Evolutionary conservation across 2,888 invertebrate species (phyloP), one percentile per base, ranked within the genome.

Genomic region (Hermodice carunculata): DNA sequence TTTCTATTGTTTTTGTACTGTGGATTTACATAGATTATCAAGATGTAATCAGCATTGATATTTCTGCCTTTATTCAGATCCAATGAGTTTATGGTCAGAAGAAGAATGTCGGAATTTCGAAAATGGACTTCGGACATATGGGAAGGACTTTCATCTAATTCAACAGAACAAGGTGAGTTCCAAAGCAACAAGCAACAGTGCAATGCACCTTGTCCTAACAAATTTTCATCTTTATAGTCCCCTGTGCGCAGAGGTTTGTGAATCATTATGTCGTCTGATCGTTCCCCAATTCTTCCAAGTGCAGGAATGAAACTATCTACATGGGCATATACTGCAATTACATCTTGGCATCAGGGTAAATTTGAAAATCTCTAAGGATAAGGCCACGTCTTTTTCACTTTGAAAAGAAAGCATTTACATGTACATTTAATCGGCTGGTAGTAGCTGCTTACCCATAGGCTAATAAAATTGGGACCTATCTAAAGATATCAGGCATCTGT

Each of bases 31-130:
- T 14, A 32, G n/a, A 58, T 22, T 17, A 48, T 19, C 4, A 58
- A 92, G 52, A 90, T 94, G 82, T 92, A 92, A 73, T 43, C 22
- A 22, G 8, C 1, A 26, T 46, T 51, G 60, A 56, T 37, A 66
- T 61, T 72, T 76, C 54, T 22, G 22, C 40, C 29, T 26, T 42
- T n/a, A 49, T 53, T 32, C 74, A 82, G 85, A 85, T 80, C 84
- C 84, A 5, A 84, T 85, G 83, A 84, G 84, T 70, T 63, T 85
- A 2, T 98, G 98, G 97, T 96, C 96, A 1, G 97, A 98, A 85
- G 96, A 97, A 81, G 98, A 99, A 84, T 96, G 96, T 86, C 90
- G 94, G 61, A 95, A 95, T 86, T 99, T 99, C 87, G 98, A 99
- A 89, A 93, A 93, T 80, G 98, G 98, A 42, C 90, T 99, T 8